Evolutionary conservation across 2,797 vertebrate genomes (phyloP).

Genomic region (Peromyscus nudipes): DNA sequence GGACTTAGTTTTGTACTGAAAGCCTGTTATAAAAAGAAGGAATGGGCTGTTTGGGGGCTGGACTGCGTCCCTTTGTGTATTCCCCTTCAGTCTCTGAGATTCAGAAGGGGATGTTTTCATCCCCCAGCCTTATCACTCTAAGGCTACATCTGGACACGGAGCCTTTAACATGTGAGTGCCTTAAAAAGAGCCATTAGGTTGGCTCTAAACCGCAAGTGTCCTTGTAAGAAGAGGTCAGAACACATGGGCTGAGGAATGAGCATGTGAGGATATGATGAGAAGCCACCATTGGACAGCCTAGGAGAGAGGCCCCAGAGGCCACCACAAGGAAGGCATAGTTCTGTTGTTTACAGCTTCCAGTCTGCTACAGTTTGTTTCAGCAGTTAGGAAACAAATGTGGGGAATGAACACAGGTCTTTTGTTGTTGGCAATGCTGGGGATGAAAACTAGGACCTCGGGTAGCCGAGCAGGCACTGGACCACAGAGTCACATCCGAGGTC

Average conservation of each 20-base stretch:
- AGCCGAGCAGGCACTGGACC: too few relatives aligned
- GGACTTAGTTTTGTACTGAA: not conserved
- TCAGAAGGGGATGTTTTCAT: too few relatives aligned
- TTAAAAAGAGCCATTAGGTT: not conserved
- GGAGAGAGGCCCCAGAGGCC: not conserved
- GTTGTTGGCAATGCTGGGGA: not conserved
- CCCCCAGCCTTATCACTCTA: not conserved
- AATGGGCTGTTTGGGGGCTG: not conserved
- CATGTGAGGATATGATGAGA: rapidly evolving
- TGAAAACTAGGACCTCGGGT: not conserved
- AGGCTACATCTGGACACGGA: not conserved
- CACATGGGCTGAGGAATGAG: rapidly evolving
- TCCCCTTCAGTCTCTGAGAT: not conserved
- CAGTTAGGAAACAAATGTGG: not conserved
- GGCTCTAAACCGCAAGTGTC: not conserved
- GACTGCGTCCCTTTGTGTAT: not conserved
- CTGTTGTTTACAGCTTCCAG: not conserved
- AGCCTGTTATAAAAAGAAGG: not conserved
- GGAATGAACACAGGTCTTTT: not conserved
- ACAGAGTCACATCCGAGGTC: not conserved
- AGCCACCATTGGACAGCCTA: not conserved
- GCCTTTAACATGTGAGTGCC: not conserved
- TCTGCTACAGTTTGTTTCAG: not conserved
- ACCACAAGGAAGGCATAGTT: rapidly evolving
- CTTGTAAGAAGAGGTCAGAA: not conserved